Evolutionary conservation across 2,888 invertebrate genomes (phyloP).

Genomic region (Adelphocoris suturalis): DNA sequence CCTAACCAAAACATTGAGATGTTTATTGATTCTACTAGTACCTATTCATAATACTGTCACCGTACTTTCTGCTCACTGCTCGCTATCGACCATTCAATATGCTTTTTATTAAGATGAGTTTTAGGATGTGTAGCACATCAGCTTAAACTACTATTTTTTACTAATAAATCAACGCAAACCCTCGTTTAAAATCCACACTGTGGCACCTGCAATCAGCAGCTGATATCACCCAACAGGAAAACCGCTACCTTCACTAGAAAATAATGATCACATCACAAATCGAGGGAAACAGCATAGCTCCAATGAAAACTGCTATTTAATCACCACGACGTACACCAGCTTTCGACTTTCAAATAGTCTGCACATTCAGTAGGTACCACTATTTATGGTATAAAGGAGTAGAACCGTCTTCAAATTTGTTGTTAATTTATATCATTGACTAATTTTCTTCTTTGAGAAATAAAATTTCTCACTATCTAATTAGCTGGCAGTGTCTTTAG

Average conservation of each 20-base stretch:
- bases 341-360: not conserved
- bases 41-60: no score
- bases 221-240: not conserved
- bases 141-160: not conserved
- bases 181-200: not conserved
- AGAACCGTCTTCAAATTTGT: not conserved
- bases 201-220: constrained; percentile 10
- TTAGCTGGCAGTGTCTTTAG: no score
- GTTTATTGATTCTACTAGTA: no score
- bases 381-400: not conserved
- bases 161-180: not conserved
- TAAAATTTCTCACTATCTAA: no score
- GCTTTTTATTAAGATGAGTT: not conserved
- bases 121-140: not conserved
- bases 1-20: no score
- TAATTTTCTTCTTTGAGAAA: no score
- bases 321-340: not conserved
- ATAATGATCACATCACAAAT: not conserved
- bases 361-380: not conserved
- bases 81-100: no score
- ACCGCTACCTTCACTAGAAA: not conserved
- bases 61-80: no score
- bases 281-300: not conserved
- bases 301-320: not conserved
- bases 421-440: no score